Percentiles rank a stretch among this genome's conserved stretches.
phyloP scores from a whole-genome alignment of 2,113 vertebrate genomes.

The Anolis carolinensis region DNA sequence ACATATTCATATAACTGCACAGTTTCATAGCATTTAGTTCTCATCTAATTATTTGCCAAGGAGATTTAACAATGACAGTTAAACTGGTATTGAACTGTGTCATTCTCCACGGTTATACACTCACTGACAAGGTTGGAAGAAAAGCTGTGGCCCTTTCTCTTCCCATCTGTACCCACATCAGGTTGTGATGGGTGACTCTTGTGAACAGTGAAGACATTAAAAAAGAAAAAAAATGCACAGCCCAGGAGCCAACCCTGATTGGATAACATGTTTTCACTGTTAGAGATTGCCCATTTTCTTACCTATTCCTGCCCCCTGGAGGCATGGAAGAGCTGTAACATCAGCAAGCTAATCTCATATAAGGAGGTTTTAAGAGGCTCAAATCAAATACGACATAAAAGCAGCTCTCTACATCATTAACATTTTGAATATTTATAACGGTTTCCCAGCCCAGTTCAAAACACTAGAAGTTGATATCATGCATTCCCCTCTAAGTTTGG shows the following conservation, averaged over 20 bases:
- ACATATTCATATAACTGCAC: too few relatives aligned
- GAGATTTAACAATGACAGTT: too few relatives aligned
- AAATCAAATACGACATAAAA: background rate
- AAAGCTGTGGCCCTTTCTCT: too few relatives aligned
- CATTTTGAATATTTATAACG: background rate
- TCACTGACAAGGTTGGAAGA: background rate
- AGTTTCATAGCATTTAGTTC: too few relatives aligned
- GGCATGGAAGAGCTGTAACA: conserved; percentile 5
- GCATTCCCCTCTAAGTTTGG: too few relatives aligned
- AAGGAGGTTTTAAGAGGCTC: background rate
- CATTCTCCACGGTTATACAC: background rate
- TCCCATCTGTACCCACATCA: too few relatives aligned
- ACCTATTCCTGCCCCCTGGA: conserved; percentile 28
- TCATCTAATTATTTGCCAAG: too few relatives aligned
- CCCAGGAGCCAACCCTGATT: too few relatives aligned
- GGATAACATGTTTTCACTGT: background rate
- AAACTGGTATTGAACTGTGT: background rate
- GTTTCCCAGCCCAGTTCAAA: background rate
- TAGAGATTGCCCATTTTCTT: background rate
- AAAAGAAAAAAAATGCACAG: too few relatives aligned
- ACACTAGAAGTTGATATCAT: too few relatives aligned
- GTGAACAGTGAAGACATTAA: too few relatives aligned
- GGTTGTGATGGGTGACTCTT: too few relatives aligned
- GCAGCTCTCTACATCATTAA: background rate
- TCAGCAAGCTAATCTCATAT: background rate